Base-by-base conservation (phyloP, 2,113 vertebrate species). In the Dissostichus mawsoni region DNA sequence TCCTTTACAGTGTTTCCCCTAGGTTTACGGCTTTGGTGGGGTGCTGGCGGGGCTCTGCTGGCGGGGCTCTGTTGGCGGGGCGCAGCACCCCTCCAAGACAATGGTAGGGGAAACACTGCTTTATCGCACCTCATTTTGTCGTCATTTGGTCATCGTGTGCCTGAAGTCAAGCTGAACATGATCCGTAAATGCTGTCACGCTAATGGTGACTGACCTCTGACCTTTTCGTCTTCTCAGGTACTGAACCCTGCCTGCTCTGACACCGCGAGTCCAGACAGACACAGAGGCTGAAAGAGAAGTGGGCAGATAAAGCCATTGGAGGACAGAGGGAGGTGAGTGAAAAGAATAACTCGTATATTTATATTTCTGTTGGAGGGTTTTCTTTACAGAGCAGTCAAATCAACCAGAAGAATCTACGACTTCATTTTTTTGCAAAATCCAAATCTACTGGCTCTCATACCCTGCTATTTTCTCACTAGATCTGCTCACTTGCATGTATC, bases 251-350 rank as follows among this genome's bases (percentile, higher is more conserved):
- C 70, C 73, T 45, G 67, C 82, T 59, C 64, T 65, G 71, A 89
- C 81, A 50, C 63, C 4, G 81, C 56, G 70, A 84, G 77, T 82
- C 65, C 78, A 78, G 44, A 58, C 77, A 25, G 68, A 88, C 56
- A 61, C 25, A 23, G 77, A 76, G 76, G 1, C 70, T 63, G 68
- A 70, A 23, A 1, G 47, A 23, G 61, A 80, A 73, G 80, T 23
- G 33, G 63, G 20, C 68, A 7, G 57, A 87, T 58, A 55, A 70
- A 72, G 41, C n/a, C 68, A 77, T 36, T 76, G 88, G 74, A 83
- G 82, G 82, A 80, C 48, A 80, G 79, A 75, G 55, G 78, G 81
- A 87, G 90, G 92, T 89, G 79, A 92, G 90, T 80, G 70, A 62
- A 70, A 56, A 64, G 41, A 75, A 81, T 72, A 51, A 57, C 5